Conservation (phyloP, 2,113 vertebrate species). For the Oryzias curvinotus region DNA sequence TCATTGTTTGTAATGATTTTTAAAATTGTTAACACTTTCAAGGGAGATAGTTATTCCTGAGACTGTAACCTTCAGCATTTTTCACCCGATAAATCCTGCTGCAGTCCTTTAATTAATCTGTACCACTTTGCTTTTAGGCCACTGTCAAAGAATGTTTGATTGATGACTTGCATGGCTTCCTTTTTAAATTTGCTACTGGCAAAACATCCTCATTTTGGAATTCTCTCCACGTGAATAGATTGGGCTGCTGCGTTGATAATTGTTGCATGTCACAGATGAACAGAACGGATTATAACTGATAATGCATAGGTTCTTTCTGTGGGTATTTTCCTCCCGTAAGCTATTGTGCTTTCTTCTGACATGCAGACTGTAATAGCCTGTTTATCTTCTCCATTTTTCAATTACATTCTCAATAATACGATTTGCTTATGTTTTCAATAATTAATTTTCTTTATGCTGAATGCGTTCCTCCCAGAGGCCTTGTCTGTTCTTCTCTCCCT, state of each 20-base stretch:
- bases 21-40: constrained; percentile 8
- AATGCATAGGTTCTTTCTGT: constrained; percentile 40
- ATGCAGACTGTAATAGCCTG: constrained; percentile 46
- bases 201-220: constrained; percentile 15
- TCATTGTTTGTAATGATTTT: background rate
- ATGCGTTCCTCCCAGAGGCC: constrained; percentile 55
- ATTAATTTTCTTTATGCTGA: constrained; percentile 69
- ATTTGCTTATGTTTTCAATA: constrained; percentile 67
- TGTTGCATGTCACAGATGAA: constrained; percentile 40
- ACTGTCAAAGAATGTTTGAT: constrained; percentile 58
- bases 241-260: constrained; percentile 6
- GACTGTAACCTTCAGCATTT: constrained; percentile 31
- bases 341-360: constrained; percentile 39
- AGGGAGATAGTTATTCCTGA: constrained; percentile 27
- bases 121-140: constrained; percentile 51
- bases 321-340: constrained; percentile 38
- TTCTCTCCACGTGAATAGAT: constrained; percentile 21
- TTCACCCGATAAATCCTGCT: constrained; percentile 26
- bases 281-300: constrained; percentile 40
- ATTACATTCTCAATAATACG: constrained; percentile 62
- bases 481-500: constrained; percentile 45
- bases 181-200: constrained; percentile 46
- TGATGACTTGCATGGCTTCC: constrained; percentile 46
- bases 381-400: constrained; percentile 58
- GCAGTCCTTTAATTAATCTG: constrained; percentile 45